Base-by-base conservation (phyloP, 2,113 vertebrate genomes). In the Sporophila hypoxantha region DNA sequence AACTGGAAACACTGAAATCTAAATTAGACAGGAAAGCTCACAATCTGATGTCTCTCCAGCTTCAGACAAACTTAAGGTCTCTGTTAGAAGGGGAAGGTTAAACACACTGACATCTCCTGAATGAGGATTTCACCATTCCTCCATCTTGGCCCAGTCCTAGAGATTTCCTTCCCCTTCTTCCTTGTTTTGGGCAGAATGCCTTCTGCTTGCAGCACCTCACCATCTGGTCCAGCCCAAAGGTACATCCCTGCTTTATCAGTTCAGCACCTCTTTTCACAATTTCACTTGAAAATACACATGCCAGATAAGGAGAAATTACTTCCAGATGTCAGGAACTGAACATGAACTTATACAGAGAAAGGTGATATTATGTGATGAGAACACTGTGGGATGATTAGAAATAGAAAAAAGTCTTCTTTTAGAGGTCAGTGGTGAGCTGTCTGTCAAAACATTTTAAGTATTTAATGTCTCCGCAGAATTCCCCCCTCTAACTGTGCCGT, bases 261-360 rank as follows among this genome's bases (percentile, higher is more conserved):
- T 92, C 92, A 91, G 65, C 50, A 55, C 61, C 17, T 89, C 82
- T 86, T 76, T 80, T 52, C 66, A 89, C 22, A 36, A 66, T 78
- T 88, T 86, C 74, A 69, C 59, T 83, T 32, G 53, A 87, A 92
- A 89, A 78, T 22, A 18, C 26, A n/a, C 27, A 34, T 21, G 42
- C 50, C 46, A 89, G 87, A 94, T 85, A 93, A 78, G 42, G 37
- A 89, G 26, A 83, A 83, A 88, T 91, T 47, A 60, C 59, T 87
- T 93, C 85, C 92, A 95, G 80, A 89, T 89, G 92, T 69, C 70
- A 76, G 50, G 30, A 81, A 55, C 66, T 81, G 76, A 89, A 66
- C 6, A 30, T 10, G 25, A 91, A 46, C 59, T 41, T 37, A 46
- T 18, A 80, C 13, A 83, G 60, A 67, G 17, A 20, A 21, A 76